Conservation (phyloP, 2,888 invertebrate genomes). For the Hirtodrosophila confusa region DNA sequence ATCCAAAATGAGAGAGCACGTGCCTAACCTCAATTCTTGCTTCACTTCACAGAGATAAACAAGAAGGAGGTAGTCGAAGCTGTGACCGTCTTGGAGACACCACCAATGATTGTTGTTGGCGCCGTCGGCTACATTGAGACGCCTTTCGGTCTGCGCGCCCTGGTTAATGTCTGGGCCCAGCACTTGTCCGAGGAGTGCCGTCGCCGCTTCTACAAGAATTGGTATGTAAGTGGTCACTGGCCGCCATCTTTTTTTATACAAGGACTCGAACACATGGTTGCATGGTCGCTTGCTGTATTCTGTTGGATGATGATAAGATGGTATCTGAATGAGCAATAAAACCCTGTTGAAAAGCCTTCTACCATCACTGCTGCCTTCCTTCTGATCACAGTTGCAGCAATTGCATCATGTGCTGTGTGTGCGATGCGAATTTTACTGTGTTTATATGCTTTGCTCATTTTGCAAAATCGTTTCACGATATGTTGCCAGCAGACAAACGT, state of each 20-base stretch:
- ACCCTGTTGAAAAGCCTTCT: constrained; percentile 67
- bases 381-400: constrained; percentile 75
- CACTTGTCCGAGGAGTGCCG: constrained; percentile 99
- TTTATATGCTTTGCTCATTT: too few species aligned
- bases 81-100: constrained; percentile 98
- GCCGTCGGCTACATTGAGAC: constrained; percentile 99
- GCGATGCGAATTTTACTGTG: not conserved
- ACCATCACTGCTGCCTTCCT: constrained; percentile 84
- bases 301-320: constrained; percentile 83
- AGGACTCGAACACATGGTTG: constrained; percentile 51
- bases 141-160: constrained; percentile 96
- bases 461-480: too few species aligned
- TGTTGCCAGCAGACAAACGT: too few species aligned
- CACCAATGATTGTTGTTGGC: constrained; percentile 99
- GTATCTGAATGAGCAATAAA: constrained; percentile 82
- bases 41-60: constrained; percentile 92
- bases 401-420: constrained; percentile 10
- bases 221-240: constrained; percentile 87
- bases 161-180: constrained; percentile 99
- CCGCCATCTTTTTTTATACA: too few species aligned
- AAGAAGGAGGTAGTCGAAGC: constrained; percentile 99
- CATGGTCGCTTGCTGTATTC: constrained; percentile 11
- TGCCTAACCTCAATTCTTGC: constrained; percentile 30
- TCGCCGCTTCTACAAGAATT: constrained; percentile 99
- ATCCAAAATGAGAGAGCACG: constrained; percentile 1